These are phyloP conservation scores for Leptobrachium leishanense DNA, from an alignment of 2,113 vertebrate species.

Conservation along the genomic window DNA sequence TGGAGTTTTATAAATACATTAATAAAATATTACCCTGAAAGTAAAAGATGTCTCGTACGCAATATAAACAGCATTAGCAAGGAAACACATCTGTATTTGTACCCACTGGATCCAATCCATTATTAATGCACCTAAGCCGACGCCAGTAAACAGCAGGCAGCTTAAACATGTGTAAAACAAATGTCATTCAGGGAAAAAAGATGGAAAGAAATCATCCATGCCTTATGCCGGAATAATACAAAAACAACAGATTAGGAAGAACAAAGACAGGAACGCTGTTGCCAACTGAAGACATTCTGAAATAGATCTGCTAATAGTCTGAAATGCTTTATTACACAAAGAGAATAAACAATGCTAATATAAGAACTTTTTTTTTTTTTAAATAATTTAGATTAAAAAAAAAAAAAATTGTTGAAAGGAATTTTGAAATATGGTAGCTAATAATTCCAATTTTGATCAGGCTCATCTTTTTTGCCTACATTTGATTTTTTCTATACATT, in stretches of 20 bases:
- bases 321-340: too few species aligned
- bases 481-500: not conserved
- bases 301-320: too few species aligned
- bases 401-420: too few species aligned
- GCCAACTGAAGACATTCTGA: too few species aligned
- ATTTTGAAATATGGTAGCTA: too few species aligned
- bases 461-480: not conserved
- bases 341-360: too few species aligned
- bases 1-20: not conserved
- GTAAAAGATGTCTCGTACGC: not conserved
- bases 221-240: too few species aligned
- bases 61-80: not conserved
- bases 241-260: too few species aligned
- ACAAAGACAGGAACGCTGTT: too few species aligned
- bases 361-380: too few species aligned
- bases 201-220: too few species aligned
- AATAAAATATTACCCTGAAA: not conserved
- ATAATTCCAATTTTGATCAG: not conserved
- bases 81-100: not conserved
- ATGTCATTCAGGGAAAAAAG: not conserved
- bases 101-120: not conserved
- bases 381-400: too few species aligned
- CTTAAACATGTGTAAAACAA: not conserved
- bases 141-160: not conserved
- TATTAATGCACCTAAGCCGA: not conserved